Base-by-base conservation (phyloP, 2,888 invertebrate species). In the Calameuta filiformis region DNA sequence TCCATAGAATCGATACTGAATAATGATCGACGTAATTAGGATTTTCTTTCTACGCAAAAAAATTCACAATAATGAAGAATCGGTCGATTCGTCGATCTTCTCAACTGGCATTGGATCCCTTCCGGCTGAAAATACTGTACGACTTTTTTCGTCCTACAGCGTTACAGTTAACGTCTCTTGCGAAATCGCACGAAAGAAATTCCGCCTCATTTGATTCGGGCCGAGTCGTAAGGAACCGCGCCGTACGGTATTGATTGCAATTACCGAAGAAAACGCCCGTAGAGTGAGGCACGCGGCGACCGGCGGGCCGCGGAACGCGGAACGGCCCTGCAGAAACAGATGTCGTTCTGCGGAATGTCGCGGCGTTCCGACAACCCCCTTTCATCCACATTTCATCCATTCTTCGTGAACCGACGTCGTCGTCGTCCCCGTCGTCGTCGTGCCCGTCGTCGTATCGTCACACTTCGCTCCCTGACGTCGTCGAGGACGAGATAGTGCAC, bases 251-350 rank as follows among this genome's bases (percentile, higher is more conserved):
- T 85, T 84, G 86, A 85, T 85, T 81, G 85, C 85, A 86, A 85
- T 85, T 86, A 73, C 76, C 82, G 80, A 79, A 78, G 83, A 81
- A 85, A 83, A 9, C 56, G 56, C 23, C 23, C 23, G 83, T 79
- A 79, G 80, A 76, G 80, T 68, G 68, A 77, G 73, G 73, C 76
- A 75, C 76, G 75, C 74, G 77, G 77, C 79, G 3, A 3, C 0
- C 33, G 33, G 77, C 82, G 81, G 82, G 83, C 81, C 81, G 82
- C 77, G 83, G 88, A 88, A 90, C 89, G 90, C 90, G 89, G 89
- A 90, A 90, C 87, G 87, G 84, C 31, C 81, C 81, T 77, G 79
- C 85, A 86, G 88, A 87, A 89, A 88, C 89, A 89, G 89, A 87
- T 89, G 86, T 87, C 84, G 71, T 34, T 6, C 84, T 84, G 75